phyloP scores from a whole-genome alignment of 2,797 vertebrate genomes.

The Sibirionetta formosa region DNA sequence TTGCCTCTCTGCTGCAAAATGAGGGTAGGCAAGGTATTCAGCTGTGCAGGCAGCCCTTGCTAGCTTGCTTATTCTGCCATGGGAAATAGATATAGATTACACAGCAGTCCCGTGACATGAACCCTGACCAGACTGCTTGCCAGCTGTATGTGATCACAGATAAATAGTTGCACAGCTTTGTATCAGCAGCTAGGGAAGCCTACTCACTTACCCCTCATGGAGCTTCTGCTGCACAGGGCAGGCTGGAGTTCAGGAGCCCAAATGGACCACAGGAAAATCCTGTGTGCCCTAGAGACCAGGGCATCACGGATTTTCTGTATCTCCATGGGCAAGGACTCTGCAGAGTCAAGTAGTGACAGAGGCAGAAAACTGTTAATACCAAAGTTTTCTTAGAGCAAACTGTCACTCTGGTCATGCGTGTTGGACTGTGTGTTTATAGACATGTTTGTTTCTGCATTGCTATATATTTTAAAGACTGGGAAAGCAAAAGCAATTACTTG shows the following conservation, averaged over 20 bases:
- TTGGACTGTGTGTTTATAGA: background rate
- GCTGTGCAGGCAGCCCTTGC: background rate
- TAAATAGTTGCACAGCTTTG: background rate
- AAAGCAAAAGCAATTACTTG: background rate
- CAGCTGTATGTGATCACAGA: background rate
- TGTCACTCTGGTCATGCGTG: background rate
- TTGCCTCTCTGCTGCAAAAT: background rate
- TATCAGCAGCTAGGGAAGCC: background rate
- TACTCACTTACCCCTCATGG: background rate
- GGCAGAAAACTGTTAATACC: background rate
- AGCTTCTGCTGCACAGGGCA: background rate
- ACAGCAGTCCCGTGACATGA: background rate
- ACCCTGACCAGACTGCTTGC: background rate
- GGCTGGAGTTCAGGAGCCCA: background rate
- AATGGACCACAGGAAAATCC: background rate
- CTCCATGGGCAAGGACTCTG: background rate
- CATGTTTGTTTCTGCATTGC: background rate
- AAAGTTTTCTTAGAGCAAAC: background rate
- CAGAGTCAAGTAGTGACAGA: background rate
- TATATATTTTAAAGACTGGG: background rate
- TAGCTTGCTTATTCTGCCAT: background rate
- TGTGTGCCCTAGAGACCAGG: rapidly evolving
- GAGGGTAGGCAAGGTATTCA: background rate
- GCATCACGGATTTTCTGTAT: background rate
- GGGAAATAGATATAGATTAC: background rate